Evolutionary conservation across 2,113 vertebrate species (phyloP), one percentile per base, ranked within the genome.

Genomic region (Brachypteracias leptosomus): DNA sequence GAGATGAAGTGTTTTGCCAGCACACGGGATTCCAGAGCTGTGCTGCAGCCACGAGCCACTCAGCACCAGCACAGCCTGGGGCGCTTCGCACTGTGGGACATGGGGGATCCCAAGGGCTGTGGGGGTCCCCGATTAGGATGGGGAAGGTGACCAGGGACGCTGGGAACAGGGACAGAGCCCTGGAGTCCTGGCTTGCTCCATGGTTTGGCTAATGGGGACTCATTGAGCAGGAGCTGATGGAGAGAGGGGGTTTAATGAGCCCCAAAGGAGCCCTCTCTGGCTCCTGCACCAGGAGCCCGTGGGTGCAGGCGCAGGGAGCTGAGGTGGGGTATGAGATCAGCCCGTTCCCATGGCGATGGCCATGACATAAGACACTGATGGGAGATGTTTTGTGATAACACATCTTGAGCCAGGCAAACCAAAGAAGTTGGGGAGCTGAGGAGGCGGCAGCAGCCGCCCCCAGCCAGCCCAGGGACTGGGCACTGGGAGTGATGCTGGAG

Each of bases 221-320:
- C 0, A 0, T 11, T 74, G 25, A 8, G 28, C 2, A 1, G 77
- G 51, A n/a, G 46, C 54, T 31, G 28, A 7, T 0, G 25, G 33
- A 16, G 44, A 5, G 16, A 3, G 51, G 20, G 17, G 9, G 2
- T 40, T 75, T 29, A 1, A 22, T 1, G 61, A 78, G 35, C 18
- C 61, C 58, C 61, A 3, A 0, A 13, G 0, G 38, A 75, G 36
- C 6, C 33, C 20, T 4, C 16, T 70, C n/a, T 14, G 1, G 0
- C 2, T 51, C 4, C 72, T 20, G 55, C 0, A 0, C 57, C 0
- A 8, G 42, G n/a, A 57, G 75, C 33, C 29, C 4, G 2, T 0
- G 2, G 63, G 3, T 58, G 58, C 7, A 7, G 79, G 76, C 29
- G 1, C 29, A 4, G 78, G 63, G 40, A 71, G 42, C 52, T 0